Conservation (phyloP, 2,888 invertebrate species). For the Ichneumoninae sp. region DNA sequence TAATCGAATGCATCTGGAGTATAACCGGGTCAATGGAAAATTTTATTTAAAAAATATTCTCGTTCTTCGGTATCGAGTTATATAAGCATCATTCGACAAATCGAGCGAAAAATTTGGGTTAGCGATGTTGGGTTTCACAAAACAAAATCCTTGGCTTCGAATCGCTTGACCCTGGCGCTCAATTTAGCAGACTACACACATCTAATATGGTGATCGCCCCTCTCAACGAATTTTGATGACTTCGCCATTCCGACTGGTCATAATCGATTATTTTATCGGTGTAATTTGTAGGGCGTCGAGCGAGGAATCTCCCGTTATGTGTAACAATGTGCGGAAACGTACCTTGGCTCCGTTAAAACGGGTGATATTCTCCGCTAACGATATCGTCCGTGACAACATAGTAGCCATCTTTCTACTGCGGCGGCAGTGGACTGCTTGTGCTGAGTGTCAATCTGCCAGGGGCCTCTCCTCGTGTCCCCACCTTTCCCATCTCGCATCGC, state of each 20-base stretch:
- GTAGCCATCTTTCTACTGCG: conserved; percentile 89
- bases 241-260: conserved; percentile 65
- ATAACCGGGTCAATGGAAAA: conserved; percentile 30
- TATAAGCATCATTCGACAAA: conserved; percentile 67
- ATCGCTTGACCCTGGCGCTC: conserved; percentile 82
- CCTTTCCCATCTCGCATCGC: conserved; percentile 23
- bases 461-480: conserved; percentile 64
- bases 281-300: neutral
- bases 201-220: conserved; percentile 79
- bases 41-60: conserved; percentile 20
- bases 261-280: neutral
- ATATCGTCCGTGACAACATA: conserved; percentile 90
- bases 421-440: conserved; percentile 75
- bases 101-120: conserved; percentile 52
- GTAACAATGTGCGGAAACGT: conserved; percentile 76
- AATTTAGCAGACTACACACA: conserved; percentile 83
- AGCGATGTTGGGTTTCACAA: conserved; percentile 58
- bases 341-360: conserved; percentile 91
- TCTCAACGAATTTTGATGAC: conserved; percentile 45
- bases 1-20: conserved; percentile 63
- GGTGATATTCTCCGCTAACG: conserved; percentile 89
- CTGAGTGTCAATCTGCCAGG: conserved; percentile 67
- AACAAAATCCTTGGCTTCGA: conserved; percentile 79
- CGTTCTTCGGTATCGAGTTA: conserved; percentile 52
- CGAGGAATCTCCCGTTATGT: neutral